Conservation (phyloP, 2,797 vertebrate genomes). For the Leptoclinus maculatus region DNA sequence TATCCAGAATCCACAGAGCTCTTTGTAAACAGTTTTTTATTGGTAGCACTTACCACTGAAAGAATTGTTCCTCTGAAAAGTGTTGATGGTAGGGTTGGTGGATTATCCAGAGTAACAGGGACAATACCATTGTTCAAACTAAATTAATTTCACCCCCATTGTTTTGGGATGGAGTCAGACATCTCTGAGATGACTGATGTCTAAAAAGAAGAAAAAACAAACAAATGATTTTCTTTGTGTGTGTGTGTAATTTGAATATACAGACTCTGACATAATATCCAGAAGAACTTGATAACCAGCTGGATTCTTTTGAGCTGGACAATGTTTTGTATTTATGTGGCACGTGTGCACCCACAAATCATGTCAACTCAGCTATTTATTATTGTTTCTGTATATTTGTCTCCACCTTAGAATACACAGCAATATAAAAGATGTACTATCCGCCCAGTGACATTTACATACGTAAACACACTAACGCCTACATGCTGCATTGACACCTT, state of each 20-base stretch:
- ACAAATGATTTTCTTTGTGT: background rate
- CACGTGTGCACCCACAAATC: background rate
- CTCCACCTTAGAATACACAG: background rate
- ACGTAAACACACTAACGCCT: background rate
- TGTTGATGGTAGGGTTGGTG: constrained; percentile 6
- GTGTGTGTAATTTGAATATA: background rate
- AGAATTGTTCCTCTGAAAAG: constrained; percentile 12
- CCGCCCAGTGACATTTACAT: background rate
- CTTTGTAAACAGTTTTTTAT: constrained; percentile 17
- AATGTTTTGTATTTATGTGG: background rate
- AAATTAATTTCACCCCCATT: background rate
- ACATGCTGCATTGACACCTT: background rate
- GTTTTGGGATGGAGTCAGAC: background rate
- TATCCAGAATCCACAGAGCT: background rate
- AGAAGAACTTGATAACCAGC: background rate
- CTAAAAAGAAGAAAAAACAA: background rate
- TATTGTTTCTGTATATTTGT: background rate
- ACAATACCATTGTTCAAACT: constrained; percentile 16
- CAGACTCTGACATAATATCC: background rate
- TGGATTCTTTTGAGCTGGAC: background rate
- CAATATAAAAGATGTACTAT: background rate
- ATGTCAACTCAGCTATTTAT: background rate
- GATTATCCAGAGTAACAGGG: constrained; percentile 5
- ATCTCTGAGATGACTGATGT: background rate
- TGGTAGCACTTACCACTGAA: background rate